A percentile compares a stretch with the other conserved stretches of the same genome.
phyloP scores from a whole-genome alignment of 2,797 vertebrate genomes.

The Pygocentrus nattereri region DNA sequence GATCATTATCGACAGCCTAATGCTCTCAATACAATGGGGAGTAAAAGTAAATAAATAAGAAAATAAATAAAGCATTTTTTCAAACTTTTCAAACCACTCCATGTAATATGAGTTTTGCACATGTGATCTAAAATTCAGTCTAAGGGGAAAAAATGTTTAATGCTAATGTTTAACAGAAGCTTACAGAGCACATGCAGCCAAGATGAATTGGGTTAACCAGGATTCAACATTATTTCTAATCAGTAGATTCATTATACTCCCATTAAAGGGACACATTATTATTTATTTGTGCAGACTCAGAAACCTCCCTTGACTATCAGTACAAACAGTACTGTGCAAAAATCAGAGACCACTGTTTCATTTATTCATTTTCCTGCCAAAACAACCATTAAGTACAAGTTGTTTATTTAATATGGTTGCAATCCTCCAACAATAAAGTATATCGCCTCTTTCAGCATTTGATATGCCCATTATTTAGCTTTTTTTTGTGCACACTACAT shows the following conservation, averaged over 20 bases:
- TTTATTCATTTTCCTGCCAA: no score
- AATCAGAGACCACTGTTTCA: no score
- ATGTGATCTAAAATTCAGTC: constrained; percentile 16
- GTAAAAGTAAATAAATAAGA: constrained; percentile 78
- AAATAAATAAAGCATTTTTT: constrained; percentile 77
- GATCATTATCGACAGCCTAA: constrained; percentile 55
- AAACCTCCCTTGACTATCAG: background rate
- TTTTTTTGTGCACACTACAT: no score
- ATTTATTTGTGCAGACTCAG: background rate
- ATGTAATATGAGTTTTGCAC: constrained; percentile 39
- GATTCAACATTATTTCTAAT: background rate
- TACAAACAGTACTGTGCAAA: background rate
- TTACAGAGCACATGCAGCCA: background rate
- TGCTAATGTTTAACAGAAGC: background rate
- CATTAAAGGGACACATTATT: background rate
- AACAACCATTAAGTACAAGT: no score
- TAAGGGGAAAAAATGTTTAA: background rate
- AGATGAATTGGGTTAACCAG: background rate
- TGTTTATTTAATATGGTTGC: no score
- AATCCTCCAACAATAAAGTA: no score
- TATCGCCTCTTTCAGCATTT: no score
- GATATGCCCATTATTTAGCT: no score
- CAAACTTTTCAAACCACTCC: constrained; percentile 16
- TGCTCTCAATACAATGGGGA: constrained; percentile 59
- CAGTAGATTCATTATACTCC: background rate